Conservation (phyloP, 2,797 vertebrate species). For the Pelodytes ibericus region DNA sequence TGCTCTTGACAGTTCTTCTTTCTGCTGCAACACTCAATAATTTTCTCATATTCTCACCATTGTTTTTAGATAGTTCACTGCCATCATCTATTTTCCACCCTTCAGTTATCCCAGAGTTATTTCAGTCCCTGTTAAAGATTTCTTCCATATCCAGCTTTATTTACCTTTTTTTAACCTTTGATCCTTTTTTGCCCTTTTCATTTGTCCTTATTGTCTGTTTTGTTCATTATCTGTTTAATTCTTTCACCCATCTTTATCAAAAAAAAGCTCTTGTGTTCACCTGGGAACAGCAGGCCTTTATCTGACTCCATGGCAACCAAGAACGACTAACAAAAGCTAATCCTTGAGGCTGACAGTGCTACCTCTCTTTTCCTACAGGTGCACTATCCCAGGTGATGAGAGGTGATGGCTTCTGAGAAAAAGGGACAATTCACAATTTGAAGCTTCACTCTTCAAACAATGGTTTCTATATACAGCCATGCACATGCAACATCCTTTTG, state of each 20-base stretch:
- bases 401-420: slow-evolving; percentile 23
- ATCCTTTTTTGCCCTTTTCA: not conserved
- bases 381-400: slow-evolving; percentile 30
- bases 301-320: slow-evolving; percentile 37
- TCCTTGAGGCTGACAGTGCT: slow-evolving; percentile 18
- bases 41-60: too few relatives aligned
- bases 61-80: too few relatives aligned
- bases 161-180: too few relatives aligned
- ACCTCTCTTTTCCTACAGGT: slow-evolving; percentile 21
- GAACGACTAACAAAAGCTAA: slow-evolving; percentile 29
- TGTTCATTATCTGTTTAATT: slow-evolving; percentile 39
- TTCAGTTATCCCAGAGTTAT: too few relatives aligned
- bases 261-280: not conserved
- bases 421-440: slow-evolving; percentile 4
- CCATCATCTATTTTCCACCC: too few relatives aligned
- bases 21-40: too few relatives aligned
- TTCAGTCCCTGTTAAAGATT: too few relatives aligned
- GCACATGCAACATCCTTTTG: not conserved
- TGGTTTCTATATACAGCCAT: slow-evolving; percentile 10
- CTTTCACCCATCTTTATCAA: slow-evolving; percentile 36
- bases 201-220: not conserved
- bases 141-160: too few relatives aligned
- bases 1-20: too few relatives aligned
- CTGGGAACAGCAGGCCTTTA: slow-evolving; percentile 9
- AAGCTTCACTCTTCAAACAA: slow-evolving; percentile 8